Conservation (phyloP, 1,140 invertebrate genomes). For the Antheraea pernyi region DNA sequence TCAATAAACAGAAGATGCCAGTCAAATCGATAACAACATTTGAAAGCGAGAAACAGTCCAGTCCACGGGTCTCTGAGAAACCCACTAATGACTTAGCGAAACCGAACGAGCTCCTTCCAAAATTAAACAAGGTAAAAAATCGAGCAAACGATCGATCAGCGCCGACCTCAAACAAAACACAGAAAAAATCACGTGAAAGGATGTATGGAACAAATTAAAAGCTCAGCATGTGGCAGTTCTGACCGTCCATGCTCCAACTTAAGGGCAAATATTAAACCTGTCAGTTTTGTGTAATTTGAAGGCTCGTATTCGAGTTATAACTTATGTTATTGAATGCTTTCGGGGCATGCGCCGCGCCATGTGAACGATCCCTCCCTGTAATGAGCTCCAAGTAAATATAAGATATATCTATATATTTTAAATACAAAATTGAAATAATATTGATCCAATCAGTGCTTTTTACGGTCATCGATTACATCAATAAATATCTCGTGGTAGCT, state of each 20-base stretch:
- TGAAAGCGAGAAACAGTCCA: slow-evolving; percentile 39
- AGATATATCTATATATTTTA: slow-evolving; percentile 20
- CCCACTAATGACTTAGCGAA: slow-evolving; percentile 72
- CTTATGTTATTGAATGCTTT: slow-evolving; percentile 71
- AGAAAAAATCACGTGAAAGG: slow-evolving; percentile 70
- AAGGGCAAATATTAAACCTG: slow-evolving; percentile 75
- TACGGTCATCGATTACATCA: slow-evolving; percentile 30
- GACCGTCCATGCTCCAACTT: slow-evolving; percentile 44
- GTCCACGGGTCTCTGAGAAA: neutral
- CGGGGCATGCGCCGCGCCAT: slow-evolving; percentile 31
- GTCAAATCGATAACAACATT: slow-evolving; percentile 39
- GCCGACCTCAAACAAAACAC: slow-evolving; percentile 62
- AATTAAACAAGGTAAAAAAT: slow-evolving; percentile 73
- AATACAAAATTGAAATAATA: slow-evolving; percentile 51
- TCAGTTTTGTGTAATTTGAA: slow-evolving; percentile 76
- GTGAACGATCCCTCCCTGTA: slow-evolving; percentile 34
- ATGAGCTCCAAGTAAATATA: slow-evolving; percentile 43
- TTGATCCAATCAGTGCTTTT: slow-evolving; percentile 47
- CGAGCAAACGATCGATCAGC: slow-evolving; percentile 69
- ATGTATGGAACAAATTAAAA: slow-evolving; percentile 77
- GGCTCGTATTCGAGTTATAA: slow-evolving; percentile 69
- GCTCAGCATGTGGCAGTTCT: slow-evolving; percentile 69
- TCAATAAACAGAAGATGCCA: neutral
- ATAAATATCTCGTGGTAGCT: slow-evolving; percentile 32
- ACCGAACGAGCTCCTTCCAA: slow-evolving; percentile 61